These are phyloP conservation scores for Gnathonemus echidnorhynchus DNA, from an alignment of 2,113 vertebrate species.

Conservation along the genomic window DNA sequence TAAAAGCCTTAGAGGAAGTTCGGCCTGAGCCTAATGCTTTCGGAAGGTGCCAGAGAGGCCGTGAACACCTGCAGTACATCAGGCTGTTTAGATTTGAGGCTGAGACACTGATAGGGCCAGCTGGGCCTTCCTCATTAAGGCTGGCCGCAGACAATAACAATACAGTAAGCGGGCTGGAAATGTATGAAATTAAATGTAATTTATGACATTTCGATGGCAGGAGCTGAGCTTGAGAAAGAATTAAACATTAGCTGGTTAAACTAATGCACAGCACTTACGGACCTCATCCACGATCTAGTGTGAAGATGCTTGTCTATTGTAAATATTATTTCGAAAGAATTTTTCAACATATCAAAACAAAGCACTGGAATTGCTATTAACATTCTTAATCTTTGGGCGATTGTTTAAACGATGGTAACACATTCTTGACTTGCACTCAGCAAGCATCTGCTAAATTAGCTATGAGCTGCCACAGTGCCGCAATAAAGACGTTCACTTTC, in stretches of 20 bases:
- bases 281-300: conserved; percentile 51
- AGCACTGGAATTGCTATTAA: conserved; percentile 57
- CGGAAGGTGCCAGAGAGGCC: conserved; percentile 62
- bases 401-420: conserved; percentile 50
- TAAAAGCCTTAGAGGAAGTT: conserved; percentile 71
- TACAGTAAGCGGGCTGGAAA: conserved; percentile 53
- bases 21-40: conserved; percentile 68
- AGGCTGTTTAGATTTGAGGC: conserved; percentile 67
- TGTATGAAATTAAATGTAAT: conserved; percentile 52
- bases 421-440: conserved; percentile 51
- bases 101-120: conserved; percentile 55
- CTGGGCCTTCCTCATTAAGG: conserved; percentile 53
- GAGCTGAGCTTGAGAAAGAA: conserved; percentile 43
- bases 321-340: conserved; percentile 61
- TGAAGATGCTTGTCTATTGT: conserved; percentile 60
- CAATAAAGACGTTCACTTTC: conserved; percentile 30
- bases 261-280: conserved; percentile 58
- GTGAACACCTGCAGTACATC: conserved; percentile 77
- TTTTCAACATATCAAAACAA: conserved; percentile 68
- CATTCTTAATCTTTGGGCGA: conserved; percentile 57
- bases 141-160: conserved; percentile 60
- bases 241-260: conserved; percentile 55
- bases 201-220: conserved; percentile 52
- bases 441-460: conserved; percentile 48
- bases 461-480: conserved; percentile 11